phyloP scores from a whole-genome alignment of 2,113 vertebrate genomes.

The Alethe diademata region DNA sequence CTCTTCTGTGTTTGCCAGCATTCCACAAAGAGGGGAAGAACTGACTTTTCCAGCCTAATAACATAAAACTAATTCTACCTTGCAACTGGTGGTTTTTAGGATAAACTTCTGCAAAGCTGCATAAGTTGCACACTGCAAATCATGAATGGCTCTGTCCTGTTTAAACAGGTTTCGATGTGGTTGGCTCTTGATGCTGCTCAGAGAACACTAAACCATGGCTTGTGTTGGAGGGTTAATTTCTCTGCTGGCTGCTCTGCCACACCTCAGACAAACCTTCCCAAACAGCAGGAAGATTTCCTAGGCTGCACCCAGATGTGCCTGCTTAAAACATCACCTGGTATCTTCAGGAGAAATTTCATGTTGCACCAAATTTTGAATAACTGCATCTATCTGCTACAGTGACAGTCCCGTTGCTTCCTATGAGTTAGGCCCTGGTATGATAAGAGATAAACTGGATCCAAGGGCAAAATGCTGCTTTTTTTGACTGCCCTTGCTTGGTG shows the following conservation, averaged over 20 bases:
- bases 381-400: not conserved
- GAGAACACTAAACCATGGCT: not conserved
- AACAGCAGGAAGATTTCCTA: not conserved
- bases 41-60: not conserved
- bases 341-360: not conserved
- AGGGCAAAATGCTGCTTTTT: not conserved
- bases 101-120: constrained; percentile 27
- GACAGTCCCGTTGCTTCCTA: not conserved
- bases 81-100: constrained; percentile 7
- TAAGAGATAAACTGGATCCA: not conserved
- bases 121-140: not conserved
- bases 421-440: not conserved
- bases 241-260: not conserved
- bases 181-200: not conserved
- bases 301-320: not conserved
- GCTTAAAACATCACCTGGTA: not conserved
- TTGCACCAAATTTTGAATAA: not conserved
- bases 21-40: not conserved
- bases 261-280: not conserved
- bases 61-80: constrained; percentile 3
- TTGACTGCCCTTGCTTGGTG: not conserved
- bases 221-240: not conserved
- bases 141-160: not conserved
- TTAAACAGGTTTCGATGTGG: not conserved
- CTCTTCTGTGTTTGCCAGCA: not conserved